phyloP scores from a whole-genome alignment of 2,888 invertebrate genomes.

The Drosophila hamatofila region DNA sequence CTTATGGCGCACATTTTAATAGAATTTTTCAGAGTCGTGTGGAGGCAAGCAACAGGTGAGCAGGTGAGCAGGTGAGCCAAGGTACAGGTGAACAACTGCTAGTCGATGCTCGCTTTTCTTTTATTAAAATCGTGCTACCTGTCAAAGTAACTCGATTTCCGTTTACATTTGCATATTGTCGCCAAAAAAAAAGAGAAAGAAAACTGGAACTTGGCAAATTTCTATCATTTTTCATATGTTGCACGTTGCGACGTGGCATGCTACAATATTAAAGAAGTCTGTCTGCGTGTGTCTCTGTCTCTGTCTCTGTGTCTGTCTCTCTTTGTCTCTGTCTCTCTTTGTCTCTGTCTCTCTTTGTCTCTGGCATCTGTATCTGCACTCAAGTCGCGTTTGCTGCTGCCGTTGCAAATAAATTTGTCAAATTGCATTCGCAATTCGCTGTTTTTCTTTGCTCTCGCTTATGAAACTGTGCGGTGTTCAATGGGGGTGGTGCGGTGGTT shows the following conservation, averaged over 20 bases:
- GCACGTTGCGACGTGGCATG: slow-evolving; percentile 38
- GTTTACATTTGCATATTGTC: slow-evolving; percentile 32
- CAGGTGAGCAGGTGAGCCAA: not conserved
- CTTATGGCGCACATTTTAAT: slow-evolving; percentile 79
- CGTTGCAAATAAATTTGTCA: slow-evolving; percentile 81
- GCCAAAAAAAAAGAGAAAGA: no score
- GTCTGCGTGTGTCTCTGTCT: not conserved
- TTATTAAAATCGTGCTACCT: slow-evolving; percentile 77
- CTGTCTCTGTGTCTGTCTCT: not conserved
- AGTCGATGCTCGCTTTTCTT: slow-evolving; percentile 10
- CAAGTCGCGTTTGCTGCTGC: slow-evolving; percentile 66
- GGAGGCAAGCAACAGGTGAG: slow-evolving; percentile 57
- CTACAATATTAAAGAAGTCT: slow-evolving; percentile 60
- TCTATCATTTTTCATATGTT: slow-evolving; percentile 70
- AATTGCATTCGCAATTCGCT: slow-evolving; percentile 67
- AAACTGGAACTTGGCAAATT: slow-evolving; percentile 54
- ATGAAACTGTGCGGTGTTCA: slow-evolving; percentile 9
- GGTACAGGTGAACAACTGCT: not conserved
- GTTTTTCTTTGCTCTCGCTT: slow-evolving; percentile 38
- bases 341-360: not conserved
- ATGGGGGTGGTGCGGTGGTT: not conserved
- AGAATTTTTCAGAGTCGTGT: slow-evolving; percentile 66
- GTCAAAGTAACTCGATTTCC: slow-evolving; percentile 57
- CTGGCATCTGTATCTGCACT: slow-evolving; percentile 51
- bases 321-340: not conserved